Evolutionary conservation across 2,113 vertebrate genomes (phyloP).

Genomic region (Dryoscopus gambensis): DNA sequence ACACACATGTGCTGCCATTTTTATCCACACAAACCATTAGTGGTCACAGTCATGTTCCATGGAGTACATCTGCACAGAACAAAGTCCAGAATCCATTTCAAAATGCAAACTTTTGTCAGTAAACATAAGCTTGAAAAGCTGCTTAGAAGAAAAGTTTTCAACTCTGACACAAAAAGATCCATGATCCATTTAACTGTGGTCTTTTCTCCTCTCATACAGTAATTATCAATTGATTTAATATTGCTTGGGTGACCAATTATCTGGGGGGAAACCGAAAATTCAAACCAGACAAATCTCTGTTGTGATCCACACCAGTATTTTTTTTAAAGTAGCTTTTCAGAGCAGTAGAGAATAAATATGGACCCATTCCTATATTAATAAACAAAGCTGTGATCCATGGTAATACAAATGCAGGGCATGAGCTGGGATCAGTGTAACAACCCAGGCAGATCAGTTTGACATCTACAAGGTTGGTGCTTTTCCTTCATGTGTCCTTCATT

Average conservation of each 20-base stretch:
- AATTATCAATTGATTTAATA: neutral
- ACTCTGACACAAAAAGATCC: neutral
- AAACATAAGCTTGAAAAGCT: neutral
- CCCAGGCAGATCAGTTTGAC: neutral
- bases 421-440: neutral
- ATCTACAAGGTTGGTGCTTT: neutral
- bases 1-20: neutral
- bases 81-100: neutral
- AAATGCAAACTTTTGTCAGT: neutral
- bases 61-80: neutral
- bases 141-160: neutral
- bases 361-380: neutral
- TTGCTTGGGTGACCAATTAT: neutral
- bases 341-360: neutral
- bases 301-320: neutral
- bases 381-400: neutral
- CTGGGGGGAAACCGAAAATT: neutral
- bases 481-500: neutral
- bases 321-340: neutral
- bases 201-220: neutral
- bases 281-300: neutral
- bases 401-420: neutral
- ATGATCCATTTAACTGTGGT: neutral
- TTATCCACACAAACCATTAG: neutral
- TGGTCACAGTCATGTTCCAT: neutral